These are phyloP conservation scores for Loris lydekkerianus DNA, from an alignment of 2,797 vertebrate genomes.

Conservation along the genomic window DNA sequence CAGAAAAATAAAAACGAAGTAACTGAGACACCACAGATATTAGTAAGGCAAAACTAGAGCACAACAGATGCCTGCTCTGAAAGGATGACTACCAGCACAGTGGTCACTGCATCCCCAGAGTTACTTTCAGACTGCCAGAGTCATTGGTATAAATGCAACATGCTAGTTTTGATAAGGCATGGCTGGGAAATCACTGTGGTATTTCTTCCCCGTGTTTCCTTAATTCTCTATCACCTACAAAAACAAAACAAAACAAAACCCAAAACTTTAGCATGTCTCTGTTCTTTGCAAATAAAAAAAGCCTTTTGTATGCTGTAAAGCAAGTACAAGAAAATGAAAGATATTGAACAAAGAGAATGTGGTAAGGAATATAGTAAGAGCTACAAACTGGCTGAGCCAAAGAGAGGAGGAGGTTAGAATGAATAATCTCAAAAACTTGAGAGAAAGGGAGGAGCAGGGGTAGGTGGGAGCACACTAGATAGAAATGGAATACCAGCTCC, in stretches of 20 bases:
- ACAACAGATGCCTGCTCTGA: not conserved
- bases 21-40: not conserved
- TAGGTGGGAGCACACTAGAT: not conserved
- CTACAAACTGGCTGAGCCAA: conserved; percentile 25
- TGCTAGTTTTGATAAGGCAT: conserved; percentile 29
- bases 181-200: not conserved
- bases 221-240: not conserved
- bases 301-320: conserved; percentile 13
- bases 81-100: not conserved
- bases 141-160: not conserved
- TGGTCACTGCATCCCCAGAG: not conserved
- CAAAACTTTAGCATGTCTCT: not conserved
- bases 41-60: conserved; percentile 12
- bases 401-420: not conserved
- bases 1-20: conserved; percentile 29
- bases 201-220: conserved; percentile 26
- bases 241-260: not conserved
- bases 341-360: conserved; percentile 12
- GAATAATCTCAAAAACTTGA: not conserved
- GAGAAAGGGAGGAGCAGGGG: not conserved
- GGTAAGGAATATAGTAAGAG: not conserved
- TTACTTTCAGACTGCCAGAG: not conserved
- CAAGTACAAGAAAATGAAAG: not conserved
- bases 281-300: conserved; percentile 38
- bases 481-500: not conserved